Evolutionary conservation across 2,888 invertebrate genomes (phyloP).

Genomic region (Celastrina argiolus): DNA sequence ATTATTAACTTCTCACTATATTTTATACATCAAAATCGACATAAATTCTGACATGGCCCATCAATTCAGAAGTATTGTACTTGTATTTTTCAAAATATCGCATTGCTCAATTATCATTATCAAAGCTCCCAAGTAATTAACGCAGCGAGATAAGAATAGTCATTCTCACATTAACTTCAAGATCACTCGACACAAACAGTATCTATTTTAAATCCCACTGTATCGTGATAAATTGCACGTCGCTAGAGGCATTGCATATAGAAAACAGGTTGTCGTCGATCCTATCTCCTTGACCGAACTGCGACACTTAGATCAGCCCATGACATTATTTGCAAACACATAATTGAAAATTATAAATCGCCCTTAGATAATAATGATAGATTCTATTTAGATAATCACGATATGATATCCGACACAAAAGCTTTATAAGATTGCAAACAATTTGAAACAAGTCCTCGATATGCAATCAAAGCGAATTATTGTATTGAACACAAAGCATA

Average conservation of each 20-base stretch:
- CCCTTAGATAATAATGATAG: neutral
- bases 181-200: conserved; percentile 4
- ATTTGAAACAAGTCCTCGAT: conserved; percentile 19
- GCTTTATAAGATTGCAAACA: neutral
- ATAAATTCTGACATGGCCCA: neutral
- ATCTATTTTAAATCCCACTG: neutral
- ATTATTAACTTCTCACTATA: neutral
- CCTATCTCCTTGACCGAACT: conserved; percentile 64
- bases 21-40: neutral
- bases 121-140: conserved; percentile 19
- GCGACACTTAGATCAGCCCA: conserved; percentile 47
- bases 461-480: conserved; percentile 19
- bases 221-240: conserved; percentile 16
- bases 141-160: conserved; percentile 14
- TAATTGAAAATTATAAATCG: neutral
- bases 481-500: conserved; percentile 11
- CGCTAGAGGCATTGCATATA: conserved; percentile 37
- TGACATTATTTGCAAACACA: conserved; percentile 52
- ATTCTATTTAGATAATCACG: neutral
- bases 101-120: conserved; percentile 28
- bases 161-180: conserved; percentile 21
- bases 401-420: neutral
- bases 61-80: neutral
- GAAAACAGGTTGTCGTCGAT: conserved; percentile 44
- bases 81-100: neutral